Conservation (phyloP, 2,888 invertebrate species). For the Tinea semifulvella region DNA sequence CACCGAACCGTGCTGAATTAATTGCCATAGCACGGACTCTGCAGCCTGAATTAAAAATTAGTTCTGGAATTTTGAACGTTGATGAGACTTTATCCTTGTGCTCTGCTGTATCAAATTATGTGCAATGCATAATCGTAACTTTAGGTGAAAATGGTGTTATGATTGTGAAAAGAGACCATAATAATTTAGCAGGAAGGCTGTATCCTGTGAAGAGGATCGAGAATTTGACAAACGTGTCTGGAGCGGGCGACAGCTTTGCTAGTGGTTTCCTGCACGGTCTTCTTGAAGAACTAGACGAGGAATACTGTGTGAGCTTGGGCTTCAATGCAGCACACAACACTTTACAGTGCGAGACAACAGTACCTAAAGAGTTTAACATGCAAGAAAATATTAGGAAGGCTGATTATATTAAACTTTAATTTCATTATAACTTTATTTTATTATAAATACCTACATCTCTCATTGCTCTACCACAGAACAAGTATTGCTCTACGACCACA, state of each 20-base stretch:
- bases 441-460: too few species aligned
- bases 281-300: constrained; percentile 61
- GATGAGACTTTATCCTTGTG: constrained; percentile 34
- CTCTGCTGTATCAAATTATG: constrained; percentile 45
- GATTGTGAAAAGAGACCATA: constrained; percentile 37
- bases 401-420: constrained; percentile 4
- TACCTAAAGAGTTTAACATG: constrained; percentile 47
- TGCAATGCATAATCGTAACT: constrained; percentile 70
- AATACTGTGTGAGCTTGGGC: constrained; percentile 68
- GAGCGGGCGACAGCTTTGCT: constrained; percentile 82
- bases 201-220: constrained; percentile 47
- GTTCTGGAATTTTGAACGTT: constrained; percentile 23
- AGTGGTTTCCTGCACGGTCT: constrained; percentile 75
- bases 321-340: constrained; percentile 70
- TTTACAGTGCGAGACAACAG: constrained; percentile 66
- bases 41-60: too few species aligned
- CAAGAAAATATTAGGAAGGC: neutral
- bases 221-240: constrained; percentile 77
- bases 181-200: constrained; percentile 22
- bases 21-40: constrained; percentile 67
- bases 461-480: too few species aligned
- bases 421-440: too few species aligned
- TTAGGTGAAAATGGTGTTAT: constrained; percentile 69
- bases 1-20: constrained; percentile 85
- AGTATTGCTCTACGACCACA: too few species aligned